A percentile compares a stretch with the other conserved stretches of the same genome.
phyloP scores from a whole-genome alignment of 2,797 vertebrate species.

The Thamnophis elegans region DNA sequence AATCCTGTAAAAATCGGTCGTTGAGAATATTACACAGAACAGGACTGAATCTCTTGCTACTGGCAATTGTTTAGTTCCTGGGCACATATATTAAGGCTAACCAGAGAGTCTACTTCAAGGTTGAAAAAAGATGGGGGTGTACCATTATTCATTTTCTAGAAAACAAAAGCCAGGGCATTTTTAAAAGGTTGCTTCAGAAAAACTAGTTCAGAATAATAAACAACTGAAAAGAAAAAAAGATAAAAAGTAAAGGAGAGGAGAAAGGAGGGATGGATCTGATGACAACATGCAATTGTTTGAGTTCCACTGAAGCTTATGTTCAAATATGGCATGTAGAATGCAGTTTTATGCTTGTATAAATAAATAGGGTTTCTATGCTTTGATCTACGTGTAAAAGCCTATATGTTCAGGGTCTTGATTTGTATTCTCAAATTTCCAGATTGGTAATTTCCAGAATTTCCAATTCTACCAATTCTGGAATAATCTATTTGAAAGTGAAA shows the following conservation, averaged over 20 bases:
- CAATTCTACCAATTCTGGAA: background rate
- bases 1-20: conserved; percentile 55
- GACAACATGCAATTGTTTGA: background rate
- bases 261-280: background rate
- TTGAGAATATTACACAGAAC: conserved; percentile 55
- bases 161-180: background rate
- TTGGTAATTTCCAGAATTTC: too few relatives aligned
- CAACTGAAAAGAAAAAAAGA: background rate
- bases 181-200: background rate
- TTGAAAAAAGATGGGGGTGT: conserved; percentile 37
- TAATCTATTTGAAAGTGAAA: background rate
- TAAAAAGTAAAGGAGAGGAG: background rate
- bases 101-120: conserved; percentile 62
- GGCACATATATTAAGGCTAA: conserved; percentile 65
- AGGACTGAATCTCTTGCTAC: conserved; percentile 61
- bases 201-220: background rate
- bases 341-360: background rate
- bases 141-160: conserved; percentile 11
- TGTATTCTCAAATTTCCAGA: background rate
- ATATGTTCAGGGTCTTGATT: background rate
- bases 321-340: background rate
- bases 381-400: background rate
- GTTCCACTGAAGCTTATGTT: background rate
- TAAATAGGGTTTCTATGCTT: background rate
- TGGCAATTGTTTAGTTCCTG: conserved; percentile 64